Evolutionary conservation across 2,113 vertebrate species (phyloP).

Genomic region (Fukomys damarensis): DNA sequence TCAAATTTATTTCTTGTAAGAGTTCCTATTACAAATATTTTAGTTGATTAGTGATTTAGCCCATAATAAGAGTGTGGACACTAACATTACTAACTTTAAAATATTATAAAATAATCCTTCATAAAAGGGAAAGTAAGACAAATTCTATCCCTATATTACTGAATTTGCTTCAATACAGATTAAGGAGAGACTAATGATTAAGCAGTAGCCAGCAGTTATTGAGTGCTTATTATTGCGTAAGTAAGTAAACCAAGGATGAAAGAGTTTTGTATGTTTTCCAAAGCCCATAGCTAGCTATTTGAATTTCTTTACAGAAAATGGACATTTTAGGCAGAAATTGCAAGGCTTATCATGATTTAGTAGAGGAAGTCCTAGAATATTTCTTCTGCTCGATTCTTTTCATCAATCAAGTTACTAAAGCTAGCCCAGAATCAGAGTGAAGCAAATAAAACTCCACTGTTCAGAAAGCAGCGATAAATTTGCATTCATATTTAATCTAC

Average conservation of each 20-base stretch:
- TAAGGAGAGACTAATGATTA: neutral
- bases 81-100: conserved; percentile 9
- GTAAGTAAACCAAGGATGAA: conserved; percentile 17
- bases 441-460: neutral
- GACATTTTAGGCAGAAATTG: neutral
- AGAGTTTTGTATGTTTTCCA: conserved; percentile 1
- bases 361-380: neutral
- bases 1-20: neutral
- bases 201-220: neutral
- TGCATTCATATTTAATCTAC: neutral
- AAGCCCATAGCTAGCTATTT: neutral
- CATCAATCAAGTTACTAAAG: neutral
- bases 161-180: conserved; percentile 3
- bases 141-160: neutral
- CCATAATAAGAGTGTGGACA: neutral
- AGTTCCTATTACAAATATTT: conserved; percentile 7
- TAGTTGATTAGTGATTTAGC: neutral
- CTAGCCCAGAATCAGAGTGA: neutral
- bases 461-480: neutral
- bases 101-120: conserved; percentile 29
- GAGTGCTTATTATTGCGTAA: neutral
- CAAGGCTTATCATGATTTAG: neutral
- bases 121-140: neutral
- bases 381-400: neutral
- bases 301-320: neutral